Base-by-base conservation (phyloP, 2,888 invertebrate genomes). In the Latrodectus elegans region DNA sequence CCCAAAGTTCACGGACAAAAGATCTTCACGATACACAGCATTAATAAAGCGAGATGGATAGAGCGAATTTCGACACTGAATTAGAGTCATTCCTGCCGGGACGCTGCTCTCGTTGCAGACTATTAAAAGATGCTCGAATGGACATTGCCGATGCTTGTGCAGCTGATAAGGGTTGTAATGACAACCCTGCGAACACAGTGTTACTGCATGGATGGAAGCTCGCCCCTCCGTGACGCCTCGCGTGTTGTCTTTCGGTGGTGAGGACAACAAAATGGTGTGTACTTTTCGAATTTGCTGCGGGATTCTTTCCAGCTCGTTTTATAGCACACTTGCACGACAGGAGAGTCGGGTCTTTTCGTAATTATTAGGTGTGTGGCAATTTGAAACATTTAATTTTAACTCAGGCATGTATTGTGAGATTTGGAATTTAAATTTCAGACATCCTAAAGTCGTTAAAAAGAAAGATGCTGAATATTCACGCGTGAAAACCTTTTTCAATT, bases 11-110 rank as follows among this genome's bases (percentile, higher is more conserved):
- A 12, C 60, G 1, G 11, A 15, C 14, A 51, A 12, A 52, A 15
- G 73, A 74, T 73, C 73, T 67, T 65, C 81, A 8, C 17, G 60
- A 22, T 65, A 68, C 73, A 74, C 51, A 22, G 38, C 81, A 67
- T 81, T 81, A 73, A 81, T 81, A 81, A 81, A n/a, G 12, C 53
- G 11, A 6, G 73, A 81, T 81, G 52, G 81, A 81, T 68, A 38
- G 65, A n/a, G n/a, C 49, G 51, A 14, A 17, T 49, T 15, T 49
- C 77, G 38, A 17, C 38, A 64, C 67, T 53, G 73, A 81, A 81
- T 81, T 67, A 74, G 52, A 65, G 67, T 67, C 71, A 64, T 81
- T 64, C 65, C 26, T 67, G 22, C 51, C 17, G 12, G 60, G 60
- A 11, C 60, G 60, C 60, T 15, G n/a, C 60, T 60, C 60, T 60